A percentile compares a stretch with the other conserved stretches of the same genome.
Evolutionary conservation across 2,888 invertebrate genomes (phyloP).

Genomic region (Tachina fera): DNA sequence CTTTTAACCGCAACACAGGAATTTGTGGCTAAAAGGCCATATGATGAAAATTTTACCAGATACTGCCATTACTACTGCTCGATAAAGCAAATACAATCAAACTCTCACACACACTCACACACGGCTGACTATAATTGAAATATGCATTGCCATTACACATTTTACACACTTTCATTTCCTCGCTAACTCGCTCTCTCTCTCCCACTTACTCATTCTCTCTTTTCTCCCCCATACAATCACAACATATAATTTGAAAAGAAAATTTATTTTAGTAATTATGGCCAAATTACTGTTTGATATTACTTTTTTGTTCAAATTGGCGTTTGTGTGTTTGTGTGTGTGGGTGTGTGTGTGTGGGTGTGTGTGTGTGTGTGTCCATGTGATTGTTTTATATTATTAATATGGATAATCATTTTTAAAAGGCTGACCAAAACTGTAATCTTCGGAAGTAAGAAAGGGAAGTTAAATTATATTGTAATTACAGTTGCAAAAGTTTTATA

Average conservation of each 20-base stretch:
- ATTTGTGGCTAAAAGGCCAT: constrained; percentile 70
- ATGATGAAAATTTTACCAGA: constrained; percentile 48
- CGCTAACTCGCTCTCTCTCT: not conserved
- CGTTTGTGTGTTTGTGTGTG: not conserved
- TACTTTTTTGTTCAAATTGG: constrained; percentile 27
- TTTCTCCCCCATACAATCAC: no score
- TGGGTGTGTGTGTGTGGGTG: not conserved
- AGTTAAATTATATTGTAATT: constrained; percentile 67
- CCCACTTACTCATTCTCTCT: not conserved
- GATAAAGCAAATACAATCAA: not conserved
- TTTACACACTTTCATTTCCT: constrained; percentile 9
- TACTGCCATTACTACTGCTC: not conserved
- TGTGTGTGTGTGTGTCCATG: not conserved
- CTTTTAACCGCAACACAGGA: constrained; percentile 70
- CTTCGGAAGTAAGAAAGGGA: constrained; percentile 33
- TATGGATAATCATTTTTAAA: constrained; percentile 23
- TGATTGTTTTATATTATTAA: constrained; percentile 49
- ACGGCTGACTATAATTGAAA: constrained; percentile 9
- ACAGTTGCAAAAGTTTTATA: constrained; percentile 58
- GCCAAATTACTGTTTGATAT: constrained; percentile 67
- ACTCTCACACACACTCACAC: not conserved
- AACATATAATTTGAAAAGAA: constrained; percentile 47
- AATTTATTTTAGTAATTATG: constrained; percentile 67
- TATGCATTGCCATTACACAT: constrained; percentile 26
- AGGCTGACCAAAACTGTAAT: constrained; percentile 41